Evolutionary conservation across 2,888 invertebrate species (phyloP), one percentile per base, ranked within the genome.

Genomic region (Tetrapedia diversipes): DNA sequence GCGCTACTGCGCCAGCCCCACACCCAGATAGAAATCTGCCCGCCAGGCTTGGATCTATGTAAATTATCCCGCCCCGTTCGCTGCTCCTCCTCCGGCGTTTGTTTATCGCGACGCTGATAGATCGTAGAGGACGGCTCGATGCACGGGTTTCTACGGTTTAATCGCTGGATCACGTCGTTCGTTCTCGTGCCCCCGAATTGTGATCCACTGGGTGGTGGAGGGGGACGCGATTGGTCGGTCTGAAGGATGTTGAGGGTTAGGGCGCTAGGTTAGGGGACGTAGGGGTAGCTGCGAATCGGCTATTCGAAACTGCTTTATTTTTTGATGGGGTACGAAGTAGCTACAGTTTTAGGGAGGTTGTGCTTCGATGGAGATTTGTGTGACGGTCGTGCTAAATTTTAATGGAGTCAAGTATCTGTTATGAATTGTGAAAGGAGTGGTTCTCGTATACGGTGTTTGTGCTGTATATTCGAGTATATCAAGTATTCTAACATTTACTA

Each of bases 1-100:
- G 67, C 61, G 77, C 63, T 77, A 72, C 64, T 77, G 47, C 67
- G 41, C 32, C 59, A 57, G 43, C 32, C 59, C 53, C 51, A 10
- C 49, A 19, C 27, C 11, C 7, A 60, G 68, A 77, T 74, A 63
- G 59, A 53, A 53, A 79, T 79, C 67, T 64, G 70, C 39, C 59
- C 47, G 43, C 29, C 54, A 32, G 10, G 19, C 14, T 63, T 10
- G 53, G 43, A 79, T 79, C 65, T 75, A 74, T 75, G 67, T 37
- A 79, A 74, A 73, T 74, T 76, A 65, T 74, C 41, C 60, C 24
- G 27, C 41, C 43, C 47, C 51, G 43, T 59, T n/a, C 53, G 4
- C 47, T 49, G 41, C 0, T 2, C 7, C 11, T 27, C 22, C 19
- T 43, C 0, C n/a, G 22, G 6, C 49, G 32, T 22, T 32, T 27